phyloP scores from a whole-genome alignment of 2,113 vertebrate genomes.

The Syngnathus typhle region DNA sequence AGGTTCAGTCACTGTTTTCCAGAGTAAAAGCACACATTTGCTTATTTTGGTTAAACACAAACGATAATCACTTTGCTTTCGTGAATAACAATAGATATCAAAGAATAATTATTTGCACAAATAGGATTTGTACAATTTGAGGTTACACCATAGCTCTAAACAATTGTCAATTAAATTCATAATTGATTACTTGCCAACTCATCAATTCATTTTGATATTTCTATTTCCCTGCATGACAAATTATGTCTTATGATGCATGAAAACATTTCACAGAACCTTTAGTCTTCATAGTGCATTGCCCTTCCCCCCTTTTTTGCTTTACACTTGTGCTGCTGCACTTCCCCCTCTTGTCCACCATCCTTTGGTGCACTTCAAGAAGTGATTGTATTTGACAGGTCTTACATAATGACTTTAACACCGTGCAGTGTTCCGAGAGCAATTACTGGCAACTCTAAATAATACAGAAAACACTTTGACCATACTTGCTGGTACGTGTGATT shows the following conservation, averaged over 20 bases:
- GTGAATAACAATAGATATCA: too few relatives aligned
- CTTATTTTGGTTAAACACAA: too few relatives aligned
- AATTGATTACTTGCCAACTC: too few relatives aligned
- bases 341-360: slow-evolving; percentile 11
- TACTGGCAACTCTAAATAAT: slow-evolving; percentile 52
- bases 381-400: slow-evolving; percentile 48
- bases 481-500: slow-evolving; percentile 42
- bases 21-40: too few relatives aligned
- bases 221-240: background rate
- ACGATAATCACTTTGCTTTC: too few relatives aligned
- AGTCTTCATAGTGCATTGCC: background rate
- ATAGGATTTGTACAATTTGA: too few relatives aligned
- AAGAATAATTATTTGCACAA: too few relatives aligned
- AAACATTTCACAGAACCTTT: background rate
- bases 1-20: too few relatives aligned
- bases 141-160: too few relatives aligned
- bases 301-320: background rate
- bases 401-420: slow-evolving; percentile 45
- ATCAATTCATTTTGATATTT: too few relatives aligned
- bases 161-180: too few relatives aligned
- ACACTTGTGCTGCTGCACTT: slow-evolving; percentile 27
- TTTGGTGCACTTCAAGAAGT: slow-evolving; percentile 25
- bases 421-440: slow-evolving; percentile 30
- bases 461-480: slow-evolving; percentile 25
- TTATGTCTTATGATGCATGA: too few relatives aligned